Percentiles rank a stretch among this genome's conserved stretches.
These are phyloP conservation scores for Pseudochaenichthys georgianus DNA, from an alignment of 2,797 vertebrate genomes.

Conservation along the genomic window DNA sequence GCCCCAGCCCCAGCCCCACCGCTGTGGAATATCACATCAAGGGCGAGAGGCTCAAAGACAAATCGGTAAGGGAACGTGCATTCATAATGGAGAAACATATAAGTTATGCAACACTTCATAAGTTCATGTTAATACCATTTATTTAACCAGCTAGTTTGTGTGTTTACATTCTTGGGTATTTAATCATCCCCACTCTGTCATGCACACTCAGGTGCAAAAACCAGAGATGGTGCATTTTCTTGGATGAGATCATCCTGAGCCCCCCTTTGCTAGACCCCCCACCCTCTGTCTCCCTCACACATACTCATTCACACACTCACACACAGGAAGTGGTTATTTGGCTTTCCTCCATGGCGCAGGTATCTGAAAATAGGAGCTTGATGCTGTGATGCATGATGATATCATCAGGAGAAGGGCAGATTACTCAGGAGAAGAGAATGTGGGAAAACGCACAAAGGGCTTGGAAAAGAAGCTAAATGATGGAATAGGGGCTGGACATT, in stretches of 20 bases:
- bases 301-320: slow-evolving; percentile 14
- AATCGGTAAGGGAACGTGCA: slow-evolving; percentile 88
- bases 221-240: slow-evolving; percentile 43
- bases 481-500: slow-evolving; percentile 46
- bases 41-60: slow-evolving; percentile 98
- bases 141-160: not conserved
- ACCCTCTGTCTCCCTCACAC: slow-evolving; percentile 38
- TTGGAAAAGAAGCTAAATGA: slow-evolving; percentile 31
- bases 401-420: slow-evolving; percentile 78
- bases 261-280: slow-evolving; percentile 38
- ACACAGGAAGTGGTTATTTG: slow-evolving; percentile 79
- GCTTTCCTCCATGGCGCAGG: slow-evolving; percentile 75
- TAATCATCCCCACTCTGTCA: slow-evolving; percentile 13
- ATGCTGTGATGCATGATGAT: slow-evolving; percentile 80
- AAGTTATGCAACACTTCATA: not conserved
- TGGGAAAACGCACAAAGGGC: slow-evolving; percentile 63
- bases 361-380: slow-evolving; percentile 84
- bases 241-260: slow-evolving; percentile 55
- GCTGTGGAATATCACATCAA: slow-evolving; percentile 94
- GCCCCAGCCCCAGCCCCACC: slow-evolving; percentile 73
- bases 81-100: not conserved
- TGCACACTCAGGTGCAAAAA: slow-evolving; percentile 23
- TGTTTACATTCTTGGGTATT: not conserved
- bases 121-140: not conserved
- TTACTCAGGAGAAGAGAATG: slow-evolving; percentile 75